Base-by-base conservation (phyloP, 1,140 invertebrate species). In the Lepidostoma basale region DNA sequence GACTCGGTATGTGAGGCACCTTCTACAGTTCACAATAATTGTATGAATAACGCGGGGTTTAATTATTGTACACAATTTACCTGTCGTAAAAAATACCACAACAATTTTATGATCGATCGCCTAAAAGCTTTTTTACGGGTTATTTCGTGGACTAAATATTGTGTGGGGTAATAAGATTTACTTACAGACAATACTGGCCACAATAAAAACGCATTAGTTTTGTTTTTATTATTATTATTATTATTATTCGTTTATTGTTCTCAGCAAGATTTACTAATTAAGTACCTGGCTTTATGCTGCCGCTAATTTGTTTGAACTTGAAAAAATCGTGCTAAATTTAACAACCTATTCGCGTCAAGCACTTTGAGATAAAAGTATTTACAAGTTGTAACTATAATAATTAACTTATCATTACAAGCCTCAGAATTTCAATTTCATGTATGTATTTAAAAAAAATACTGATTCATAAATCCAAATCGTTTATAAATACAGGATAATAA, bases 11-110 rank as follows among this genome's bases (percentile, higher is more conserved):
- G 6, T 22, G 16, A 20, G 18, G 4, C 44, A 4, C 16, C 44
- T 47, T 47, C 23, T 47, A 47, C 44, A 47, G 23, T 47, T 47
- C 44, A 18, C 40, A 44, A n/a, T n/a, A n/a, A 44, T 44, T 44
- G 40, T 44, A 14, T 10, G 44, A 52, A 52, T 52, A 52, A 52
- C 23, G 22, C n/a, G 9, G 28, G 23, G 30, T 56, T 56, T 56
- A 56, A 56, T 39, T 56, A 56, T 56, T 14, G 18, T 56, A n/a
- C 30, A 56, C 23, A 56, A 56, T 56, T 56, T 56, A 22, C 30
- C 10, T 33, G 18, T 33, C 14, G 30, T 56, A 39, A 56, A 56
- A 56, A 39, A 39, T 36, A 36, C 16, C 44, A 6, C 28, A 39
- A 20, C 16, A 3, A 39, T 30, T 39, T 56, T 56, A 56, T 22